Evolutionary conservation across 2,113 vertebrate genomes (phyloP).

Genomic region (Kryptolebias marmoratus): DNA sequence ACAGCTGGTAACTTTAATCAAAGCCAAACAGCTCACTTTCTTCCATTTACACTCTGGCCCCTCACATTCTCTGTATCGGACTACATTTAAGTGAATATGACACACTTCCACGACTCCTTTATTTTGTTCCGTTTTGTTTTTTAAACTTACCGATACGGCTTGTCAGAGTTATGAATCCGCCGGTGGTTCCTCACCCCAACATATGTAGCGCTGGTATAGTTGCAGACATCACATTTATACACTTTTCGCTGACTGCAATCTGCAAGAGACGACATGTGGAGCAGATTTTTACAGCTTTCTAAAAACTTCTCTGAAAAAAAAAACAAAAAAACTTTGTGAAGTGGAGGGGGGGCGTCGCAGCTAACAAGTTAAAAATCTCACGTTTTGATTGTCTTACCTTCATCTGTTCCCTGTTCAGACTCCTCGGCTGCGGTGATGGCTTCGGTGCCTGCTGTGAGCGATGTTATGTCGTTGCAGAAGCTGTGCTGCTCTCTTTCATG

Average conservation of each 20-base stretch:
- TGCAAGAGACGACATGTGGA: constrained; percentile 1
- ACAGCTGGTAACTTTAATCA: no score
- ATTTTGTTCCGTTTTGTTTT: not conserved
- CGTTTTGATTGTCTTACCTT: constrained; percentile 52
- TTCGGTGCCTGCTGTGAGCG: constrained; percentile 61
- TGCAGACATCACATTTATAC: constrained; percentile 92
- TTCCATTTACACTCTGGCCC: no score
- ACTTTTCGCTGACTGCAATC: constrained; percentile 81
- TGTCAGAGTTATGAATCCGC: constrained; percentile 94
- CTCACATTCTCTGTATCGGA: no score
- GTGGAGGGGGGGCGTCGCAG: not conserved
- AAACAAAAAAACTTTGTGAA: not conserved
- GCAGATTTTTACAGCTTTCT: not conserved
- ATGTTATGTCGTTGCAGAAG: constrained; percentile 37
- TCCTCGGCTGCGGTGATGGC: constrained; percentile 58
- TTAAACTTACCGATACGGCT: constrained; percentile 90
- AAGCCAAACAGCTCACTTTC: no score
- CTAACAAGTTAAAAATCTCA: not conserved
- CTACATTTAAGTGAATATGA: no score
- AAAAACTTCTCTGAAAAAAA: not conserved
- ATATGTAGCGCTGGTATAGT: constrained; percentile 93
- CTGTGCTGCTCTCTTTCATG: constrained; percentile 78
- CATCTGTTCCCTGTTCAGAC: constrained; percentile 53
- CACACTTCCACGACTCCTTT: no score
- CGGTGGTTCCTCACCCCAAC: constrained; percentile 95